Evolutionary conservation across 1,140 invertebrate genomes (phyloP).

Genomic region (Subanguina moxae): DNA sequence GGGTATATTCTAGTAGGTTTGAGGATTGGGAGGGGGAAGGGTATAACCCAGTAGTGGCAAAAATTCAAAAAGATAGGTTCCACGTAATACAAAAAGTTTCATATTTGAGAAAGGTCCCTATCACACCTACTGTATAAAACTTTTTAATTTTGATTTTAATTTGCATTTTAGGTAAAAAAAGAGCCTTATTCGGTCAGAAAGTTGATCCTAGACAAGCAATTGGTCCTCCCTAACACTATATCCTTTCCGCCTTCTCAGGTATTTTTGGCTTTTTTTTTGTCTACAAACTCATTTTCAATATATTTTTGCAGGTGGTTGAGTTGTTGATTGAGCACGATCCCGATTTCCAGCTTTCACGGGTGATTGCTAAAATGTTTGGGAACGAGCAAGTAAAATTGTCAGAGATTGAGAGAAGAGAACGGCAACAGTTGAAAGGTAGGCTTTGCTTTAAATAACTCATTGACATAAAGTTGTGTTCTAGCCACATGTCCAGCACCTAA

Average conservation of each 20-base stretch:
- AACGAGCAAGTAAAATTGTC: constrained; percentile 50
- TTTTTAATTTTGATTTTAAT: too few relatives aligned
- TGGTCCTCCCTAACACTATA: constrained; percentile 58
- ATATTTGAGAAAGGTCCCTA: too few relatives aligned
- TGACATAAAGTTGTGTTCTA: not conserved
- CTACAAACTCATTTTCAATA: constrained; percentile 15
- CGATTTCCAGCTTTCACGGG: constrained; percentile 29
- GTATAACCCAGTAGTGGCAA: too few relatives aligned
- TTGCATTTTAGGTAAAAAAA: constrained; percentile 43
- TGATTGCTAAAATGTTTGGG: constrained; percentile 51
- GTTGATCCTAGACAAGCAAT: constrained; percentile 57
- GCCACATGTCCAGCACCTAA: constrained; percentile 46
- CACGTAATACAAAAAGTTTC: too few relatives aligned
- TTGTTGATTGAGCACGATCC: constrained; percentile 57
- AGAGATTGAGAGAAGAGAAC: constrained; percentile 47
- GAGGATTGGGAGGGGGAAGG: too few relatives aligned
- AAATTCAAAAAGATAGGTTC: too few relatives aligned
- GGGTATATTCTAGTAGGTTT: too few relatives aligned
- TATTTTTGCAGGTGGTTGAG: constrained; percentile 52
- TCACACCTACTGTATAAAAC: too few relatives aligned
- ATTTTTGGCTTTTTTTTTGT: constrained; percentile 14
- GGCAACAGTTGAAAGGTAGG: constrained; percentile 36
- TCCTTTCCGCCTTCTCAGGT: constrained; percentile 56
- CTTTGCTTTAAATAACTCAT: not conserved
- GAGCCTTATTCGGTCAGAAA: constrained; percentile 53